phyloP scores from a whole-genome alignment of 1,140 invertebrate genomes.

The Cepaea nemoralis region DNA sequence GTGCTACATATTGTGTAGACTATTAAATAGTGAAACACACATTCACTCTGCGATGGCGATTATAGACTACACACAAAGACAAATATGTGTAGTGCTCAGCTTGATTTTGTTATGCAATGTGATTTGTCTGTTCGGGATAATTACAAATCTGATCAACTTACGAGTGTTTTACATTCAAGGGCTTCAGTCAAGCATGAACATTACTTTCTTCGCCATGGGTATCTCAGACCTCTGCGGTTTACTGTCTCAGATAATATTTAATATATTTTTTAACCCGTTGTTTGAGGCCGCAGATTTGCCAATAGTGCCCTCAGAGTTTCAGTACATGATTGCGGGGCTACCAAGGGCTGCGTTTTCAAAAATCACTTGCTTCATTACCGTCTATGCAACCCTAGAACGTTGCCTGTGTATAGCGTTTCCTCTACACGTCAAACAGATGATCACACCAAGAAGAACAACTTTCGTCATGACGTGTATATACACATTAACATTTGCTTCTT shows the following conservation, averaged over 20 bases:
- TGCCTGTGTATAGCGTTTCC: not conserved
- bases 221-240: not conserved
- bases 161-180: not conserved
- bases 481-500: not conserved
- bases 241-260: not conserved
- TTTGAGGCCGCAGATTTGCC: not conserved
- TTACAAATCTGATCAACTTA: no score
- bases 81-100: no score
- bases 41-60: no score
- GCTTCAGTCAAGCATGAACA: not conserved
- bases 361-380: not conserved
- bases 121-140: no score
- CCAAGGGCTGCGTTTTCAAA: not conserved
- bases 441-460: not conserved
- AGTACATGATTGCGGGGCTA: not conserved
- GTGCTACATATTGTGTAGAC: no score
- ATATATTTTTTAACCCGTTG: not conserved
- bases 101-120: no score
- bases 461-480: not conserved
- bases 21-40: no score
- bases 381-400: not conserved
- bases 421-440: not conserved
- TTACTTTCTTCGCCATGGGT: not conserved
- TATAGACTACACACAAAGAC: no score
- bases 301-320: not conserved